Conservation (phyloP, 2,888 invertebrate genomes). For the Melanotus villosus region DNA sequence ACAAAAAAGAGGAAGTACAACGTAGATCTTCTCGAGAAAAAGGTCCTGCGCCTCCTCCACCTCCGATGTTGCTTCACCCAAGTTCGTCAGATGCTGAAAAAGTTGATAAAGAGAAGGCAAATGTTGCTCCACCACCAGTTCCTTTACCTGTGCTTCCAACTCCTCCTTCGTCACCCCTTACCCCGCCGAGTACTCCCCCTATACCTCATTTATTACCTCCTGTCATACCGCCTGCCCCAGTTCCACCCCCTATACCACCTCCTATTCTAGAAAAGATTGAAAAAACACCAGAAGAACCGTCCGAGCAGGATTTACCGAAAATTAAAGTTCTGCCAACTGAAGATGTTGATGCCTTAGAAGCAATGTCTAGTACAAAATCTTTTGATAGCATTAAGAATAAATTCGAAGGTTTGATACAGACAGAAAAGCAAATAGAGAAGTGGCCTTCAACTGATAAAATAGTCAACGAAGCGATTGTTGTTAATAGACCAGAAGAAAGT, state of each 20-base stretch:
- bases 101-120: conserved; percentile 68
- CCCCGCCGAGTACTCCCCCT: conserved; percentile 64
- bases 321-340: conserved; percentile 9
- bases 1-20: conserved; percentile 76
- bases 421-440: background rate
- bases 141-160: conserved; percentile 61
- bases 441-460: conserved; percentile 45
- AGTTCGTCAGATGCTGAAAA: conserved; percentile 65
- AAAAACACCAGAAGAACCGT: conserved; percentile 16
- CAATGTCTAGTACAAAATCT: conserved; percentile 28
- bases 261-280: conserved; percentile 9
- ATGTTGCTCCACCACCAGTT: conserved; percentile 55
- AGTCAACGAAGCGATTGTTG: conserved; percentile 57
- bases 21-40: conserved; percentile 77
- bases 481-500: conserved; percentile 57
- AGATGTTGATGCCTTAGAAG: conserved; percentile 29
- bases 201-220: conserved; percentile 38
- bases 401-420: conserved; percentile 25
- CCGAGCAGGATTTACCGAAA: conserved; percentile 7
- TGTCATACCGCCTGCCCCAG: conserved; percentile 11
- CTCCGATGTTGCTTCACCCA: conserved; percentile 55
- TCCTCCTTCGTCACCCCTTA: conserved; percentile 64
- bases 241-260: conserved; percentile 5
- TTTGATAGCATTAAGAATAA: conserved; percentile 33
- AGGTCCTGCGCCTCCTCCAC: conserved; percentile 84